These are phyloP conservation scores for Fundulus diaphanus DNA, from an alignment of 2,797 vertebrate species.

Conservation along the genomic window DNA sequence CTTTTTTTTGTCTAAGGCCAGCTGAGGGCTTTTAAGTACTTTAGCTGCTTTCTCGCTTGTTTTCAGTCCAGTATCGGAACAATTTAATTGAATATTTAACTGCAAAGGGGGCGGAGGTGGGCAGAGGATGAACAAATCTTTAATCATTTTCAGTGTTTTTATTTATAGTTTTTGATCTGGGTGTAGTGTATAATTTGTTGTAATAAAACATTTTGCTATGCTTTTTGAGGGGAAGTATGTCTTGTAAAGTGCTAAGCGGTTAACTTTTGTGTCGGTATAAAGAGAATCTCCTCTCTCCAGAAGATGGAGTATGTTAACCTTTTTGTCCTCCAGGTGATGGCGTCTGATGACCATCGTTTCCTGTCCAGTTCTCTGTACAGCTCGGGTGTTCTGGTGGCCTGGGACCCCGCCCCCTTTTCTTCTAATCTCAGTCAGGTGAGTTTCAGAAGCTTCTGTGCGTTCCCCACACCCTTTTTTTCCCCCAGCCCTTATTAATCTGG, in stretches of 20 bases:
- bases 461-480: neutral
- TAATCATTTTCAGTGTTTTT: neutral
- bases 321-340: constrained; percentile 75
- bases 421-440: constrained; percentile 80
- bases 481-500: neutral
- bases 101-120: neutral
- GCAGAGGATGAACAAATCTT: neutral
- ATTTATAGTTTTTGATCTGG: too few species aligned
- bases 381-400: constrained; percentile 81
- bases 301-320: neutral
- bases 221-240: neutral
- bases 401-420: constrained; percentile 85
- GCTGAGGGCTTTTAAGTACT: neutral
- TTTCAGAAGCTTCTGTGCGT: too few species aligned
- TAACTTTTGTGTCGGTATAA: neutral
- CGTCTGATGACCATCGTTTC: constrained; percentile 81
- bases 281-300: neutral
- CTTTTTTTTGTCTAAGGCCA: neutral
- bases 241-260: neutral
- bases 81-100: neutral
- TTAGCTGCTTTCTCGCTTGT: neutral
- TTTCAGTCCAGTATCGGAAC: neutral
- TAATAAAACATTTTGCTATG: neutral
- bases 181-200: too few species aligned
- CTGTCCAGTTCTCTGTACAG: constrained; percentile 85